Base-by-base conservation (phyloP, 2,797 vertebrate genomes). In the Hypotaenidia okinawae region DNA sequence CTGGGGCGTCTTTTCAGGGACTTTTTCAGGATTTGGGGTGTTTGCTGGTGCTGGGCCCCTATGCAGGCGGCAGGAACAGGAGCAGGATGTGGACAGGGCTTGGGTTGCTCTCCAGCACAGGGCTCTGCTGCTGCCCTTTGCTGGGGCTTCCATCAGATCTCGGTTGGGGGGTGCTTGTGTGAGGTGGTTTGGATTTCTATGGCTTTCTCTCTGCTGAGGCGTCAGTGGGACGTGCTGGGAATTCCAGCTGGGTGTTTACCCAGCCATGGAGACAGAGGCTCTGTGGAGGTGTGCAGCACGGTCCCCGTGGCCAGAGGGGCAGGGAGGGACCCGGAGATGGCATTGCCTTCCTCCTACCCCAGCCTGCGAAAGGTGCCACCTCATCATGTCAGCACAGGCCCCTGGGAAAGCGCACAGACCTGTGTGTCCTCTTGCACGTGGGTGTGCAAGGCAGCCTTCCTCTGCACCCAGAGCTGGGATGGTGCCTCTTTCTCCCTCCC, bases 361-460 rank as follows among this genome's bases (percentile, higher is more conserved):
- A 0, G 37, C 68, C 52, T 84, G 92, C 94, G 92, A 87, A 90
- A 30, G 90, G 5, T 68, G 94, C 94, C 86, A 91, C 81, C 72
- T 89, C 32, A 17, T 92, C 59, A 4, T 92, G 93, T 96, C 90
- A 57, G 95, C 86, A 93, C 92, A 95, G 54, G 96, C 84, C 84
- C 54, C 49, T 81, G 74, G 87, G 74, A 87, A 19, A 22, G 77
- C 2, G 5, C 55, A 83, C 85, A 74, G 86, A 58, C 6, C 22
- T 68, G 80, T 69, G 86, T 43, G 94, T 86, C 86, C 78, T 92
- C 66, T 88, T 45, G 66, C 94, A 94, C 37, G n/a, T 90, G 90
- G 91, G 89, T 0, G 68, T 83, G 93, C 8, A 49, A 88, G 80
- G 62, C 1, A 63, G 11, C 64, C 72, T 57, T 32, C 76, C 55